Base-by-base conservation (phyloP, 2,113 vertebrate genomes). In the Hymenochirus boettgeri region DNA sequence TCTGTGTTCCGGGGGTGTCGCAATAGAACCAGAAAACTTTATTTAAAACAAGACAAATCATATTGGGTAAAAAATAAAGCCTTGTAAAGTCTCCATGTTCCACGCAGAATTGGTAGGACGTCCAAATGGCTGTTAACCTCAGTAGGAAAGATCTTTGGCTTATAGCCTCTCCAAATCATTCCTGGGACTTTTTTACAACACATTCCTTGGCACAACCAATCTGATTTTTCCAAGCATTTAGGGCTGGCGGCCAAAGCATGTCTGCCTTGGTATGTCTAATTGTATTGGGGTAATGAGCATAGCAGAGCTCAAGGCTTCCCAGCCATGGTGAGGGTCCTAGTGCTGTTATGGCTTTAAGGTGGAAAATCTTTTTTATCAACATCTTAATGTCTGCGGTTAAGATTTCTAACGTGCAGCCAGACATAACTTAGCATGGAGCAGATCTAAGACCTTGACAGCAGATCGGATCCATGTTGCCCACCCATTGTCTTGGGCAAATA, bases 61-160 rank as follows among this genome's bases (percentile, higher is more conserved):
- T n/a, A n/a, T n/a, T n/a, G n/a, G n/a, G n/a, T n/a, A n/a, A n/a
- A n/a, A n/a, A n/a, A n/a, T n/a, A n/a, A n/a, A n/a, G n/a, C n/a
- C n/a, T n/a, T n/a, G n/a, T n/a, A n/a, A n/a, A n/a, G n/a, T n/a
- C n/a, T n/a, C n/a, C n/a, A n/a, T n/a, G n/a, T n/a, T n/a, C n/a
- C n/a, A n/a, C n/a, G n/a, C n/a, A n/a, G n/a, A n/a, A n/a, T n/a
- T n/a, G n/a, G n/a, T n/a, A n/a, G n/a, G n/a, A n/a, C n/a, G n/a
- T 65, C 42, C 57, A 45, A 60, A 55, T 53, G 66, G 77, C 72
- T 70, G 66, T 79, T 81, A 77, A 69, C 70, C 73, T 10, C 50
- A 69, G 42, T 18, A 64, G 62, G 80, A 81, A 71, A 69, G 62
- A 60, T 79, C 57, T 62, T 73, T 80, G 77, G 77, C 76, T 69